Evolutionary conservation across 1,140 invertebrate genomes (phyloP).

Genomic region (Cyphomyrmex costatus): DNA sequence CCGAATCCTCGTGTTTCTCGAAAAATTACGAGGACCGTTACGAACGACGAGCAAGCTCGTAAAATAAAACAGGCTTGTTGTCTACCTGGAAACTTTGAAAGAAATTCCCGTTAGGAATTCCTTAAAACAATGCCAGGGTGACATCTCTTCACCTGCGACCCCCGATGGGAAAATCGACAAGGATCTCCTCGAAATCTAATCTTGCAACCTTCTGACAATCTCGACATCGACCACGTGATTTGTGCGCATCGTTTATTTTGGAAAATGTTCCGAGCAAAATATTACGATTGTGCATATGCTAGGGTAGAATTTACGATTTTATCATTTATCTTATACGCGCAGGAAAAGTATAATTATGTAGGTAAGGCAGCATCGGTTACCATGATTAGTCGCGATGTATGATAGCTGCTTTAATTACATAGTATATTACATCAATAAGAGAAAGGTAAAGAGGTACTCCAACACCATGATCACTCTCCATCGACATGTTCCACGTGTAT

Average conservation of each 20-base stretch:
- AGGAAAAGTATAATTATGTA: slow-evolving; percentile 1
- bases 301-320: background rate
- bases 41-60: slow-evolving; percentile 70
- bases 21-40: slow-evolving; percentile 61
- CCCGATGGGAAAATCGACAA: slow-evolving; percentile 53
- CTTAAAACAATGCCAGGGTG: slow-evolving; percentile 83
- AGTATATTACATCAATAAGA: slow-evolving; percentile 18
- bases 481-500: slow-evolving; percentile 1
- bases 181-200: slow-evolving; percentile 77
- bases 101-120: slow-evolving; percentile 80
- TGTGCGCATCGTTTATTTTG: slow-evolving; percentile 62
- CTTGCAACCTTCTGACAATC: slow-evolving; percentile 53
- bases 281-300: background rate
- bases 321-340: background rate
- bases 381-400: background rate
- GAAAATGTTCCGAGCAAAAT: slow-evolving; percentile 54
- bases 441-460: background rate
- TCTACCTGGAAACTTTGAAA: slow-evolving; percentile 68
- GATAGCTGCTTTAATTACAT: slow-evolving; percentile 7
- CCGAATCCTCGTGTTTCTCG: slow-evolving; percentile 4
- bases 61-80: slow-evolving; percentile 68
- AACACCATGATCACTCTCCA: background rate
- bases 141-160: slow-evolving; percentile 72
- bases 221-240: slow-evolving; percentile 69
- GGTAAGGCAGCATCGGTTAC: background rate